Conservation (phyloP, 2,888 invertebrate species). For the Crocallis elinguaria region DNA sequence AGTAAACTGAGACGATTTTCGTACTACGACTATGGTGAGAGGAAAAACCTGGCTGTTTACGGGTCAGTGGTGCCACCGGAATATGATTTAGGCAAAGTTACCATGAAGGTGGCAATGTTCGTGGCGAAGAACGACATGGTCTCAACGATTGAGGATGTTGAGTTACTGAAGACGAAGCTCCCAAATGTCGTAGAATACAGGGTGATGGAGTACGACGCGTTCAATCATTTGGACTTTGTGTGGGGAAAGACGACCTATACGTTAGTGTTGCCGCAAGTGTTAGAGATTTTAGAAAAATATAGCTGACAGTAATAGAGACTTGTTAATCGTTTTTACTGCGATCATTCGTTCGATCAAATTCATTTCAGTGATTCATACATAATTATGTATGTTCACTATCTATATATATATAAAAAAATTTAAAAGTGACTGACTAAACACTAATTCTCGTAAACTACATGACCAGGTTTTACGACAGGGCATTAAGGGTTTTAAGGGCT, state of each 20-base stretch:
- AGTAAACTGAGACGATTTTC: conserved; percentile 14
- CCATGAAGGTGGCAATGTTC: conserved; percentile 60
- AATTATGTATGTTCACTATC: too few species aligned
- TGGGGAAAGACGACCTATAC: conserved; percentile 42
- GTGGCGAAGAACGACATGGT: conserved; percentile 78
- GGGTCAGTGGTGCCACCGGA: conserved; percentile 12
- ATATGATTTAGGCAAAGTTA: conserved; percentile 38
- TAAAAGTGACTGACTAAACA: too few species aligned
- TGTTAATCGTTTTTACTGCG: too few species aligned
- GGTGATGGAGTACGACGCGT: conserved; percentile 33
- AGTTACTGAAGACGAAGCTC: conserved; percentile 34
- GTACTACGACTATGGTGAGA: conserved; percentile 23
- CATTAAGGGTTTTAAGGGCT: too few species aligned
- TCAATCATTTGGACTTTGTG: conserved; percentile 48
- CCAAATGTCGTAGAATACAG: conserved; percentile 45
- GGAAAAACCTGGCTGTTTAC: conserved; percentile 19
- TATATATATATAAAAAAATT: too few species aligned
- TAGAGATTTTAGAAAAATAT: conserved; percentile 38
- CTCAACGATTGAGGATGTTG: conserved; percentile 43
- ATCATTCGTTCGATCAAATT: too few species aligned
- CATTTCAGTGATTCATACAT: too few species aligned
- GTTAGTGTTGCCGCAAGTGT: conserved; percentile 40
- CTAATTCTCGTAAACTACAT: too few species aligned
- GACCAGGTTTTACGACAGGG: too few species aligned
- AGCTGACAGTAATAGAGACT: too few species aligned